Percentiles rank a stretch among this genome's conserved stretches.
Evolutionary conservation across 1,140 invertebrate genomes (phyloP).

Genomic region (Brachionus rubens): DNA sequence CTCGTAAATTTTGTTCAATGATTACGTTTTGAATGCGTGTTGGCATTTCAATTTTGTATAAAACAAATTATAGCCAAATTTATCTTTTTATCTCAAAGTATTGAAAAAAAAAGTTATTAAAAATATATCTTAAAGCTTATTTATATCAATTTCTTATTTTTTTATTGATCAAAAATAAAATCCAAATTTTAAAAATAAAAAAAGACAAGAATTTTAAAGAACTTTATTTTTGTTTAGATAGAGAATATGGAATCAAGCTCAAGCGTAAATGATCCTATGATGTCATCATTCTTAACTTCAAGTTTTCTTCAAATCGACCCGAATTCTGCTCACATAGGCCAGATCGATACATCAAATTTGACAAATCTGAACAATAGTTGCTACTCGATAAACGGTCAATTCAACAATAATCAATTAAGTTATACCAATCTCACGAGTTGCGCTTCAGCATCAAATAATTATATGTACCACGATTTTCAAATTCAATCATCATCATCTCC

Average conservation of each 20-base stretch:
- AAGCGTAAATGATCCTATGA: constrained; percentile 34
- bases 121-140: too few species aligned
- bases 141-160: too few species aligned
- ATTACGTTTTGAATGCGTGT: too few species aligned
- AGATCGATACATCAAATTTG: background rate
- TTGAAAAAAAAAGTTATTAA: too few species aligned
- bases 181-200: background rate
- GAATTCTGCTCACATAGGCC: background rate
- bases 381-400: background rate
- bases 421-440: background rate
- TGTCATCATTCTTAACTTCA: constrained; percentile 22
- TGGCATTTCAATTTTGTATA: too few species aligned
- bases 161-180: too few species aligned
- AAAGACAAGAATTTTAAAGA: background rate
- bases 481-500: constrained; percentile 1
- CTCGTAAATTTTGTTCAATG: too few species aligned
- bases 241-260: constrained; percentile 30
- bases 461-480: background rate
- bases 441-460: background rate
- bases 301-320: constrained; percentile 37
- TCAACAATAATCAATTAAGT: background rate
- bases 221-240: background rate
- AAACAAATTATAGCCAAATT: too few species aligned
- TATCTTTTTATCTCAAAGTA: too few species aligned
- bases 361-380: background rate